These are phyloP conservation scores for Empidonax alnorum DNA, from an alignment of 2,113 vertebrate species.

Conservation along the genomic window DNA sequence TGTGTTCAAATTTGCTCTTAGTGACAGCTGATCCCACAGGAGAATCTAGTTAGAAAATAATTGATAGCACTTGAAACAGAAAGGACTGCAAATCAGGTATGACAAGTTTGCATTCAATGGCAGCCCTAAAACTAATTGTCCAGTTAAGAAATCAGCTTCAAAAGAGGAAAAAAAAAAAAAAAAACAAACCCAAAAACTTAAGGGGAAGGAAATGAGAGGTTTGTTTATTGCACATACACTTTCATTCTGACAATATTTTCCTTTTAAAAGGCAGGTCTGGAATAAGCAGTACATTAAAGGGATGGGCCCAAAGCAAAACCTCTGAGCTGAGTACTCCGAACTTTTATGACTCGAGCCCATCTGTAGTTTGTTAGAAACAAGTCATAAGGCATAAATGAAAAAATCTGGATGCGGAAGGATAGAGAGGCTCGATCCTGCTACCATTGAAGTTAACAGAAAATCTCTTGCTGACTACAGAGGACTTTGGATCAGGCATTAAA, in stretches of 20 bases:
- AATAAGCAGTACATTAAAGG: constrained; percentile 57
- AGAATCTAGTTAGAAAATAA: constrained; percentile 60
- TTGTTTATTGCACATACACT: constrained; percentile 59
- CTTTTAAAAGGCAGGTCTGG: constrained; percentile 56
- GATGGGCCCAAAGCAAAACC: constrained; percentile 59
- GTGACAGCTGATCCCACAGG: constrained; percentile 67
- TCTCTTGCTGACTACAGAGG: constrained; percentile 61
- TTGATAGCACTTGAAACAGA: constrained; percentile 45
- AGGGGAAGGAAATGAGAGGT: constrained; percentile 57
- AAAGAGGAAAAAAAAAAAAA: background rate
- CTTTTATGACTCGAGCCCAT: constrained; percentile 68
- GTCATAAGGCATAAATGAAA: constrained; percentile 71
- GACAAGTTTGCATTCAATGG: constrained; percentile 28
- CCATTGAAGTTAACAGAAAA: constrained; percentile 57
- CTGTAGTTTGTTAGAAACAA: constrained; percentile 71
- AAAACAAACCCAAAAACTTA: background rate
- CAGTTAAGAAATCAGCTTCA: constrained; percentile 46
- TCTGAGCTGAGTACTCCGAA: constrained; percentile 39
- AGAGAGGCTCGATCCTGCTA: constrained; percentile 52
- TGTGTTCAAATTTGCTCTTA: constrained; percentile 64
- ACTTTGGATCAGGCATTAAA: constrained; percentile 52
- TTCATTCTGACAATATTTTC: constrained; percentile 62
- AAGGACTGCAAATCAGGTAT: constrained; percentile 23
- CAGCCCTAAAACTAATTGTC: constrained; percentile 51
- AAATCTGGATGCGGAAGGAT: constrained; percentile 66